Evolutionary conservation across 2,888 invertebrate species (phyloP).

Genomic region (Empis stercorea): DNA sequence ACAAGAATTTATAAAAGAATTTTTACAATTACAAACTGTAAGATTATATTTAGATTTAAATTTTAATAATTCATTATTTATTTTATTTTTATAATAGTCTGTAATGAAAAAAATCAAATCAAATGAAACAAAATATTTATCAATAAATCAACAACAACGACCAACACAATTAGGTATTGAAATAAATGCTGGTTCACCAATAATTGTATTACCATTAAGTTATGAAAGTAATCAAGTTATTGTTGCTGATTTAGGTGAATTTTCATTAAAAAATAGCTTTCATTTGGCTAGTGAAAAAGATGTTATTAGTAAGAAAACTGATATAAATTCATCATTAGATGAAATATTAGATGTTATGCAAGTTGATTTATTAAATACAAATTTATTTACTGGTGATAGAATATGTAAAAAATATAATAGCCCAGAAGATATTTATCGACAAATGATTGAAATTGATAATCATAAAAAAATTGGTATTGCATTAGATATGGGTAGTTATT

Average conservation of each 20-base stretch:
- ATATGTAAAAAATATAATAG: constrained; percentile 14
- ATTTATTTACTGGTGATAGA: constrained; percentile 47
- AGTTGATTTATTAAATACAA: constrained; percentile 54
- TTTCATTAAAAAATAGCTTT: constrained; percentile 68
- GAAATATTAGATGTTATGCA: constrained; percentile 49
- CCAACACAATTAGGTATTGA: constrained; percentile 30
- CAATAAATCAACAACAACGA: constrained; percentile 18
- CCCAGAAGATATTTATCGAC: background rate
- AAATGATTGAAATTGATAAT: constrained; percentile 12
- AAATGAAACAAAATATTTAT: constrained; percentile 21
- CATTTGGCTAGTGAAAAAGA: constrained; percentile 42
- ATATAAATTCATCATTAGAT: constrained; percentile 15
- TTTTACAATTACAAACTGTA: constrained; percentile 70
- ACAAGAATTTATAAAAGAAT: constrained; percentile 73
- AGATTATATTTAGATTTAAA: constrained; percentile 27
- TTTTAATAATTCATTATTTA: constrained; percentile 4
- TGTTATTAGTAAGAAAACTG: constrained; percentile 23
- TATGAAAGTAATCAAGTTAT: constrained; percentile 64
- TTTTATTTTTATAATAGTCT: constrained; percentile 16
- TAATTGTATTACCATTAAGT: constrained; percentile 76
- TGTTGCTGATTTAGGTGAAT: constrained; percentile 65
- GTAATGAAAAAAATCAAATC: constrained; percentile 31
- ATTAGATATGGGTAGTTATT: constrained; percentile 29
- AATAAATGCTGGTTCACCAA: constrained; percentile 48
- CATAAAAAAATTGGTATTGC: constrained; percentile 14